Base-by-base conservation (phyloP, 2,888 invertebrate genomes). In the Volucella bombylans region DNA sequence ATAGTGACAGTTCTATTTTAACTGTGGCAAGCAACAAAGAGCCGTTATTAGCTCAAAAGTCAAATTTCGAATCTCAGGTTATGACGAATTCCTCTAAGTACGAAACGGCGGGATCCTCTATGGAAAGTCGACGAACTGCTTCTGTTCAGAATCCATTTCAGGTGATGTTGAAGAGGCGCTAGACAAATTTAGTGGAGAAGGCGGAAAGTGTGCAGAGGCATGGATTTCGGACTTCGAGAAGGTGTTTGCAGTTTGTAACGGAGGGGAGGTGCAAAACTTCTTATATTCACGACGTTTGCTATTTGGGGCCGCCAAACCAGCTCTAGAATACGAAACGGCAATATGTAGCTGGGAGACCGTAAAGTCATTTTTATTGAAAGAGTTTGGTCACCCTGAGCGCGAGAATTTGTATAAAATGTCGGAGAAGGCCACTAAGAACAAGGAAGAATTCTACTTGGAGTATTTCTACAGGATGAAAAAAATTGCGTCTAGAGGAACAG, bases 191-290 rank as follows among this genome's bases (percentile, higher is more conserved):
- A 74, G 43, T 23, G 64, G 69, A 9, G 64, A 81, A 69, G 38
- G 50, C 9, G 81, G 76, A 6, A 69, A 82, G 71, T 39, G 57
- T 39, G 41, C 67, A 0, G 77, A 65, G 14, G n/a, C 76, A 39
- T 73, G 77, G 71, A 69, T 82, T 11, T 50, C 59, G 1, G 76
- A 76, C 23, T 76, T 82, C 39, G 67, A 82, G 39, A 65, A 14
- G 43, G 69, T 65, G 54, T 69, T 61, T 9, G 18, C 67, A 10
- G 67, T 67, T 59, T 80, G 61, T 14, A 39, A 43, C 39, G 79
- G 74, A 74, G 59, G 47, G 57, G n/a, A 85, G 6, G 47, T 71
- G n/a, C 74, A 85, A 38, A 85, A 79, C 55, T 83, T 62, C 49
- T 15, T 82, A n/a, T 72, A 72, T 52, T 55, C 54, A 15, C 41